phyloP scores from a whole-genome alignment of 37 sponge, comb jelly and placozoan genomes.

The Beroe forskalii region DNA sequence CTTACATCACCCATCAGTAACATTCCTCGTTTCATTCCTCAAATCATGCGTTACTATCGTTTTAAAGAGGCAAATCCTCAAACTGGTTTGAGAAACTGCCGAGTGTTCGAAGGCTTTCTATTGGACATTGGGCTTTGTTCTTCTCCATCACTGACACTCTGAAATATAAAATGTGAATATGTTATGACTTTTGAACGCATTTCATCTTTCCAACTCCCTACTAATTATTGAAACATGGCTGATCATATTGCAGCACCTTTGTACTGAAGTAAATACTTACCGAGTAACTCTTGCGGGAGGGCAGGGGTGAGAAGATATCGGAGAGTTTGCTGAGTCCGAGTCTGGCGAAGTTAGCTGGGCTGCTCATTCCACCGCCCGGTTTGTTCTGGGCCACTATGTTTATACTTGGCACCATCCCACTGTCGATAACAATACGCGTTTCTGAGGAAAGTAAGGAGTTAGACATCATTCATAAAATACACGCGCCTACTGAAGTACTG shows the following conservation, averaged over 20 bases:
- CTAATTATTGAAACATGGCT: too few relatives aligned
- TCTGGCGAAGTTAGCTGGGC: slow-evolving; percentile 21
- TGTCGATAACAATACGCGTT: neutral
- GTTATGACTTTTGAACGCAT: too few relatives aligned
- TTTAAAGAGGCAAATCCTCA: too few relatives aligned
- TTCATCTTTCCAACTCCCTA: too few relatives aligned
- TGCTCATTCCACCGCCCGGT: neutral
- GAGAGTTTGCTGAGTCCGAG: slow-evolving; percentile 1
- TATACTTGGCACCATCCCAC: neutral
- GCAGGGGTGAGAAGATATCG: slow-evolving; percentile 38
- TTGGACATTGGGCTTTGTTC: neutral
- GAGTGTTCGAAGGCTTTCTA: neutral
- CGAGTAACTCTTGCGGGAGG: neutral
- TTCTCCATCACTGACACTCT: neutral
- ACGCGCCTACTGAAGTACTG: too few relatives aligned
- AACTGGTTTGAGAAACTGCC: neutral
- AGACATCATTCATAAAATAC: too few relatives aligned
- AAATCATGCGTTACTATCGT: too few relatives aligned
- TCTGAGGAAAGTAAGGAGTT: too few relatives aligned
- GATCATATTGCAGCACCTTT: too few relatives aligned
- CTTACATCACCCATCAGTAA: too few relatives aligned
- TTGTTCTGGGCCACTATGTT: neutral
- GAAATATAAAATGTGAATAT: too few relatives aligned
- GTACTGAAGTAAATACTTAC: slow-evolving; percentile 1
- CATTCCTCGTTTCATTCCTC: too few relatives aligned